These are phyloP conservation scores for Gadopsis bispinosus DNA, from an alignment of 2,797 vertebrate species.

Conservation along the genomic window DNA sequence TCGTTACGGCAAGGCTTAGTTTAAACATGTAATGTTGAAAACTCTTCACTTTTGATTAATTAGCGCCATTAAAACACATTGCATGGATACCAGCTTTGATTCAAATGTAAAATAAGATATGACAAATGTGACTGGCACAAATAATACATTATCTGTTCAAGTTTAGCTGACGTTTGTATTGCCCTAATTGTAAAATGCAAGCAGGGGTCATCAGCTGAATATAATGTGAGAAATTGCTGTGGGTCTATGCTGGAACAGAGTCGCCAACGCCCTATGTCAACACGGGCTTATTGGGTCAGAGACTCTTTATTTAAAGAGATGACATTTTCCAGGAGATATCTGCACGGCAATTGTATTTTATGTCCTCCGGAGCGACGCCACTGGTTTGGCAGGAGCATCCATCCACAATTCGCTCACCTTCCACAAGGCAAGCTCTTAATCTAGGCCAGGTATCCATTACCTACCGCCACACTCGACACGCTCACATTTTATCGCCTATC, in stretches of 20 bases:
- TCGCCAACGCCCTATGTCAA: slow-evolving; percentile 32
- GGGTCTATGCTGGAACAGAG: slow-evolving; percentile 16
- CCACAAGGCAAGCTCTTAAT: slow-evolving; percentile 73
- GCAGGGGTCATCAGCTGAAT: slow-evolving; percentile 37
- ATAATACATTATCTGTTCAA: slow-evolving; percentile 4
- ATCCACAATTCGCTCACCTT: slow-evolving; percentile 54
- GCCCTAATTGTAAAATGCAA: slow-evolving; percentile 32
- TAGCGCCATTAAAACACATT: background rate
- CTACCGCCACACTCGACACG: slow-evolving; percentile 64
- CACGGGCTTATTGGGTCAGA: slow-evolving; percentile 43
- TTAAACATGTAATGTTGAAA: slow-evolving; percentile 5
- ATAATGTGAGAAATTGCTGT: slow-evolving; percentile 36
- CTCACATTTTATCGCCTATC: slow-evolving; percentile 69
- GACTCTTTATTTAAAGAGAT: slow-evolving; percentile 60
- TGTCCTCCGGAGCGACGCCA: slow-evolving; percentile 48
- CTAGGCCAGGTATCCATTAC: slow-evolving; percentile 68
- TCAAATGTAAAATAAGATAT: slow-evolving; percentile 7
- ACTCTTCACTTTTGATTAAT: background rate
- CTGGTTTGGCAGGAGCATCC: slow-evolving; percentile 56
- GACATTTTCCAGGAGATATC: slow-evolving; percentile 71
- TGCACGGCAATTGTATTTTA: slow-evolving; percentile 72
- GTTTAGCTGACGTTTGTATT: background rate
- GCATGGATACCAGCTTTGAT: slow-evolving; percentile 10
- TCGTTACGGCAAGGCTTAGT: background rate
- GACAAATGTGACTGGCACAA: background rate